A percentile compares a stretch with the other conserved stretches of the same genome.
These are phyloP conservation scores for Euspilapteryx auroguttella DNA, from an alignment of 2,888 invertebrate species.

Conservation along the genomic window DNA sequence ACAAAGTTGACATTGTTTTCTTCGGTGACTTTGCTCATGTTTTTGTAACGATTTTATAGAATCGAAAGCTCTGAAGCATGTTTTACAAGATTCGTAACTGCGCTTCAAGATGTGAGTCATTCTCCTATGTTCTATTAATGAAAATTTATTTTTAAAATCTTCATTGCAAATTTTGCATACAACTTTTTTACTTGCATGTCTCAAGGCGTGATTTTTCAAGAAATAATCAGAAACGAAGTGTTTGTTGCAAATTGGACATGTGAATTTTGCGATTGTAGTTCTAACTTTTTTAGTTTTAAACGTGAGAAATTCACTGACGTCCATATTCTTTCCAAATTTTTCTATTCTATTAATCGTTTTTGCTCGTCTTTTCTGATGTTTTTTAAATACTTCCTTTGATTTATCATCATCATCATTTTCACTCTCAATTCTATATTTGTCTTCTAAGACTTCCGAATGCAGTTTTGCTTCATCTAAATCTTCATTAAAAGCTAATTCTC, in stretches of 20 bases:
- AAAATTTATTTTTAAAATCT: conserved; percentile 28
- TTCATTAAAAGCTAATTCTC: conserved; percentile 7
- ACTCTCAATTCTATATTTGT: conserved; percentile 34
- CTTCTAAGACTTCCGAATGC: conserved; percentile 37
- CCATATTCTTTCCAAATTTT: conserved; percentile 6
- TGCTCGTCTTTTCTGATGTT: too few species aligned
- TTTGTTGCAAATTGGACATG: conserved; percentile 35
- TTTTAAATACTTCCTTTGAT: neutral
- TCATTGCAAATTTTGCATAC: conserved; percentile 20
- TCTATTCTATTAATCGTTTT: neutral
- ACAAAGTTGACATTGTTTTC: conserved; percentile 26
- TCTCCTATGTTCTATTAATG: conserved; percentile 34
- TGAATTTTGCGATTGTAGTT: conserved; percentile 15
- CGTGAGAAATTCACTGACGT: conserved; percentile 31
- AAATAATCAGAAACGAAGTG: conserved; percentile 41
- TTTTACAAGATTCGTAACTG: conserved; percentile 17
- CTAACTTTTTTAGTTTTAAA: too few species aligned
- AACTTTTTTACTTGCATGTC: conserved; percentile 20
- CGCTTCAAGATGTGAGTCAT: conserved; percentile 21
- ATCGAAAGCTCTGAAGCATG: conserved; percentile 24
- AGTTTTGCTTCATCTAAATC: conserved; percentile 16
- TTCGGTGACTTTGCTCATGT: conserved; percentile 22
- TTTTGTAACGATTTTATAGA: conserved; percentile 14
- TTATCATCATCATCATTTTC: conserved; percentile 15
- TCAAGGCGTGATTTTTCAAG: conserved; percentile 28